phyloP scores from a whole-genome alignment of 2,797 vertebrate species.

The Phrynocephalus guinanensis region DNA sequence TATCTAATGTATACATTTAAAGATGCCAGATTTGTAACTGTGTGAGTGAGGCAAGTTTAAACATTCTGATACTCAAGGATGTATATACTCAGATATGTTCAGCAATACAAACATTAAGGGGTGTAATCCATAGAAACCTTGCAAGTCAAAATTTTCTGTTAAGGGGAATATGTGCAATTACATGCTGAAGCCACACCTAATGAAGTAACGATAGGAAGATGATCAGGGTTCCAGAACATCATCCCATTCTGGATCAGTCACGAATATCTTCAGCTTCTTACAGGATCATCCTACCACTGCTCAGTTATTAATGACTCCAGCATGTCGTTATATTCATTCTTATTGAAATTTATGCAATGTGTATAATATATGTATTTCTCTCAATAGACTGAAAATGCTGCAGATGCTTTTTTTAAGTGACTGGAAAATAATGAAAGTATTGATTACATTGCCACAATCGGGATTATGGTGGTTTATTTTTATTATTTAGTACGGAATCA shows the following conservation, averaged over 20 bases:
- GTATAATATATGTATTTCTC: background rate
- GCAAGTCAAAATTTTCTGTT: background rate
- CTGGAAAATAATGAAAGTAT: background rate
- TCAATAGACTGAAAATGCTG: background rate
- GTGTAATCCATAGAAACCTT: background rate
- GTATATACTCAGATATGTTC: background rate
- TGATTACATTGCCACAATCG: rapidly evolving
- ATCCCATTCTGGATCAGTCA: background rate
- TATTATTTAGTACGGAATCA: too few species aligned
- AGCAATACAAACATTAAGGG: background rate
- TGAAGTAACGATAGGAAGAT: background rate
- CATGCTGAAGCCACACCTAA: background rate
- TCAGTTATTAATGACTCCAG: background rate
- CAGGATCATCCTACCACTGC: background rate
- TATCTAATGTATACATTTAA: too few species aligned
- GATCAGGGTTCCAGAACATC: background rate
- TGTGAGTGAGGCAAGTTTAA: background rate
- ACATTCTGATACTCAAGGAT: background rate
- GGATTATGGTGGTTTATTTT: too few species aligned
- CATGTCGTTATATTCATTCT: background rate
- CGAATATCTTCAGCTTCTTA: too few species aligned
- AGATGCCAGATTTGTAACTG: too few species aligned
- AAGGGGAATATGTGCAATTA: background rate
- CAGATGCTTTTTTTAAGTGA: background rate
- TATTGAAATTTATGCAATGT: background rate